Conservation (phyloP, 2,797 vertebrate genomes). For the Helicolenus hilgendorfi region DNA sequence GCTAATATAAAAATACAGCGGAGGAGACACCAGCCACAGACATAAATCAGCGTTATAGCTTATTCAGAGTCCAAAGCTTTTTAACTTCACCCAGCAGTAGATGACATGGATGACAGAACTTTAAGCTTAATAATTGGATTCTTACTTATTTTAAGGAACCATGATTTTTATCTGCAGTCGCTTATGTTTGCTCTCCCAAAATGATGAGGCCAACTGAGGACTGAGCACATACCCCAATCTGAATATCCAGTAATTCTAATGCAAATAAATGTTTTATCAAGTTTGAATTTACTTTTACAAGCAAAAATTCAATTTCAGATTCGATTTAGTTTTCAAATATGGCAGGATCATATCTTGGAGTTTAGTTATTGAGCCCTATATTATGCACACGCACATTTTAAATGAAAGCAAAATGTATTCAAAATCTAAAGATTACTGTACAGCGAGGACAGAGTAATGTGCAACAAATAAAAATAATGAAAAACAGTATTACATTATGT, state of each 20-base stretch:
- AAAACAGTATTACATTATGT: neutral
- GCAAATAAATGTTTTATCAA: neutral
- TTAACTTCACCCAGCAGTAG: neutral
- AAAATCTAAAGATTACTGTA: neutral
- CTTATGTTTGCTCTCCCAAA: neutral
- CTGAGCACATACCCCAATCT: neutral
- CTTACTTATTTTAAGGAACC: neutral
- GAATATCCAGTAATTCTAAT: neutral
- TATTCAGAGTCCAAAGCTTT: neutral
- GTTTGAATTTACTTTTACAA: neutral
- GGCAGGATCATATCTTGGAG: neutral
- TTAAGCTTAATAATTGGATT: neutral
- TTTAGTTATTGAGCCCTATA: neutral
- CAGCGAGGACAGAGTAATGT: neutral
- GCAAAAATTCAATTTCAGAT: neutral
- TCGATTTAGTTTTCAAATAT: slow-evolving; percentile 8
- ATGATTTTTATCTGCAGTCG: neutral
- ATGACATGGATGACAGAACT: neutral
- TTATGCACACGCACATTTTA: slow-evolving; percentile 1
- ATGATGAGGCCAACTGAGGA: neutral
- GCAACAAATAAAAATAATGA: neutral
- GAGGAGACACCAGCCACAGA: neutral
- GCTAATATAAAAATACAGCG: neutral
- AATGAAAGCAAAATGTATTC: neutral
- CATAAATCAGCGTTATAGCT: neutral